Base-by-base conservation (phyloP, 2,113 vertebrate genomes). In the Trinectes maculatus region DNA sequence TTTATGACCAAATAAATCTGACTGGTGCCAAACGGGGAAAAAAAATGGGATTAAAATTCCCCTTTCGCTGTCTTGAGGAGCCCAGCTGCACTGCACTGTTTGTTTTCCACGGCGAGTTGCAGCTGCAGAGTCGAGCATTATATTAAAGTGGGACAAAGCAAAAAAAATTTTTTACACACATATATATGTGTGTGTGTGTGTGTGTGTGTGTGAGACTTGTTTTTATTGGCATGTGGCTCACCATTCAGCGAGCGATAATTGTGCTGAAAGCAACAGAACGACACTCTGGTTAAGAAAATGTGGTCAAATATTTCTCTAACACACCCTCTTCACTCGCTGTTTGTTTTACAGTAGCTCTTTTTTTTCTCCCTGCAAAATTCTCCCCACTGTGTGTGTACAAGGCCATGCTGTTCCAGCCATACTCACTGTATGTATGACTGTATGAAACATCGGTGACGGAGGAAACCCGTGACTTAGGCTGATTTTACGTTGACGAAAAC, bases 21-120 rank as follows among this genome's bases (percentile, higher is more conserved):
- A 80, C 77, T 42, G 63, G 83, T 89, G 90, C 91, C 91, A 92
- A 92, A 91, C 68, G 24, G 49, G 33, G 6, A 56, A 79, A 85
- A 76, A 89, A 90, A 89, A 83, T 48, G 65, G 91, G 87, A 92
- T 94, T 92, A 92, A 93, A 93, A 93, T 94, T 92, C 91, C 91
- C 88, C 85, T 85, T 90, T 90, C 49, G 71, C 91, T 85, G 82
- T 93, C 85, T 91, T 89, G 88, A 82, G 87, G 86, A 91, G 80
- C 85, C 91, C 93, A 93, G 93, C 92, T 93, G 92, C 91, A 89
- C 59, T 52, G 71, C 59, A 65, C 80, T 90, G 90, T 91, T 92
- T 92, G 90, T 88, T 92, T 90, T 92, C 85, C 85, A 88, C 88
- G 46, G 84, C 33, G 33, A 71, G 4, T 69, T 83, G 84, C 92